phyloP scores from a whole-genome alignment of 1,140 invertebrate genomes.

The Drosophila ficusphila region DNA sequence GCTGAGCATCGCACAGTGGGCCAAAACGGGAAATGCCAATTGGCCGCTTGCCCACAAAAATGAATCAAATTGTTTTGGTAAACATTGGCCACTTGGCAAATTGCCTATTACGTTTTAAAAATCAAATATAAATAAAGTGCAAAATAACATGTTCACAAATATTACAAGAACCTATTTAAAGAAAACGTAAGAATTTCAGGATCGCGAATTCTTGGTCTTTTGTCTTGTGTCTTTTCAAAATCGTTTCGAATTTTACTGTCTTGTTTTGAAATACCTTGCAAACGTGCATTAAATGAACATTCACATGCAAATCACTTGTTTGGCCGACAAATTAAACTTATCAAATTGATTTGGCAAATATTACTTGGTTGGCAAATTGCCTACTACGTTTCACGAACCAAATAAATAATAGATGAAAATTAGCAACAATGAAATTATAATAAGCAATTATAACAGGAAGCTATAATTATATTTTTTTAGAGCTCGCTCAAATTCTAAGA shows the following conservation, averaged over 20 bases:
- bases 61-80: slow-evolving; percentile 10
- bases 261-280: not conserved
- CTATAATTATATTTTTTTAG: too few relatives aligned
- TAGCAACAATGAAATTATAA: too few relatives aligned
- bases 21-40: not conserved
- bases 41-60: not conserved
- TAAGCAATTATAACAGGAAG: too few relatives aligned
- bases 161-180: slow-evolving; percentile 13
- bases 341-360: slow-evolving; percentile 2
- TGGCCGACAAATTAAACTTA: not conserved
- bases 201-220: not conserved
- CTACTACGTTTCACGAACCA: not conserved
- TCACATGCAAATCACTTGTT: not conserved
- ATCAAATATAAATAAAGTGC: slow-evolving; percentile 8
- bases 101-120: slow-evolving; percentile 9
- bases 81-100: slow-evolving; percentile 4
- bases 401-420: not conserved
- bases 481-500: too few relatives aligned
- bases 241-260: slow-evolving; percentile 6
- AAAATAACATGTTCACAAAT: slow-evolving; percentile 13
- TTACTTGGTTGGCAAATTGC: not conserved
- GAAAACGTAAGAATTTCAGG: slow-evolving; percentile 1
- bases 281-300: too few relatives aligned
- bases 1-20: slow-evolving; percentile 43
- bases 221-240: not conserved